Evolutionary conservation across 2,888 invertebrate species (phyloP).

Genomic region (Drosophila mercatorum): DNA sequence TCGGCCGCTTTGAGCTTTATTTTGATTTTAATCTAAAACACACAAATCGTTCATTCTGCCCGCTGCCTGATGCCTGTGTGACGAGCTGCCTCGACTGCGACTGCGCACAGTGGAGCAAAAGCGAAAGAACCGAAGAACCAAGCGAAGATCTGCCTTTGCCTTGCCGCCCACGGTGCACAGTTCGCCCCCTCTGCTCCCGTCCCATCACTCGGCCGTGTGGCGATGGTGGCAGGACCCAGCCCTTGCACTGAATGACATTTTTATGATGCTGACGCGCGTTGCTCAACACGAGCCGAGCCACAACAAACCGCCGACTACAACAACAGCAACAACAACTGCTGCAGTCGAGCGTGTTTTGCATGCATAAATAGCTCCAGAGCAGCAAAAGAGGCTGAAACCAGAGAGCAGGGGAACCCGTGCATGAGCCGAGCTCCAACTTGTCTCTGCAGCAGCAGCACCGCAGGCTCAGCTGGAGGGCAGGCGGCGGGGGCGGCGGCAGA

Average conservation of each 20-base stretch:
- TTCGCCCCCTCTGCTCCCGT: background rate
- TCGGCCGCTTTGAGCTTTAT: constrained; percentile 75
- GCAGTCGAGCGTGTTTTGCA: constrained; percentile 69
- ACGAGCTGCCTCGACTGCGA: constrained; percentile 38
- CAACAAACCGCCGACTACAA: constrained; percentile 35
- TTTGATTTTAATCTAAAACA: constrained; percentile 80
- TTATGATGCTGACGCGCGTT: constrained; percentile 79
- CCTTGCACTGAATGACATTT: constrained; percentile 72
- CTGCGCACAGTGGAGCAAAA: constrained; percentile 61
- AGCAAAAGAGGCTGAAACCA: constrained; percentile 12
- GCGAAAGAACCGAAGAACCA: background rate
- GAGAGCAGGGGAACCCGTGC: constrained; percentile 8
- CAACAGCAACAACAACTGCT: constrained; percentile 27
- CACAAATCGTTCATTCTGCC: constrained; percentile 78
- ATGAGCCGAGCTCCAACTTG: constrained; percentile 24
- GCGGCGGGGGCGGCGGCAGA: background rate
- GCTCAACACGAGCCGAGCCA: constrained; percentile 68
- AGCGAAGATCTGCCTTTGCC: background rate
- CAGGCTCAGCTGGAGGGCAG: background rate
- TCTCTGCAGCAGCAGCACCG: background rate
- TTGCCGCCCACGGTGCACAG: constrained; percentile 43
- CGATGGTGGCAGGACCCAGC: constrained; percentile 40
- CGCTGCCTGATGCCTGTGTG: constrained; percentile 46
- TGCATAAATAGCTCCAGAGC: constrained; percentile 63
- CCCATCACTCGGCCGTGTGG: background rate